A percentile compares a stretch with the other conserved stretches of the same genome.
These are phyloP conservation scores for Tridacna crocea DNA, from an alignment of 2,888 invertebrate species.

Conservation along the genomic window DNA sequence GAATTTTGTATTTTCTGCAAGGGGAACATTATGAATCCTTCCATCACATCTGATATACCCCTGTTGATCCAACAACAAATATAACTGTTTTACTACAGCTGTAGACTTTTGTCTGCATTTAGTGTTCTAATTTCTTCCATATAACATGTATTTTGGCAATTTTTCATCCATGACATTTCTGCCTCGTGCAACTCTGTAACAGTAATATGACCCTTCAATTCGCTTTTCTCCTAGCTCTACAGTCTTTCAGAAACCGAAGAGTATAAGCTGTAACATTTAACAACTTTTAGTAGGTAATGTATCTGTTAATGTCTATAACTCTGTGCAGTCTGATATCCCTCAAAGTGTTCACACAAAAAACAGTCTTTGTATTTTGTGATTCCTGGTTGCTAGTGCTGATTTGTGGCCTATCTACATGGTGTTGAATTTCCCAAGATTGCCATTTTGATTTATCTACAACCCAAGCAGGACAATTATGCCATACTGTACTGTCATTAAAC, in stretches of 20 bases:
- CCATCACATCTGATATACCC: slow-evolving; percentile 8
- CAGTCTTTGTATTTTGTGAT: neutral
- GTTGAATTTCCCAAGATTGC: too few species aligned
- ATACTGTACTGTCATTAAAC: slow-evolving; percentile 18
- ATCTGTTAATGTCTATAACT: too few species aligned
- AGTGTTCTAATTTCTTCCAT: too few species aligned
- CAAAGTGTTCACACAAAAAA: neutral
- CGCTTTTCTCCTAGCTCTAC: neutral
- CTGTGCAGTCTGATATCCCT: too few species aligned
- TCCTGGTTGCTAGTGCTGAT: neutral
- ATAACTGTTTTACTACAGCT: slow-evolving; percentile 16
- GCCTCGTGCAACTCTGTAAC: slow-evolving; percentile 1
- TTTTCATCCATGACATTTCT: too few species aligned
- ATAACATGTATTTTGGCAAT: too few species aligned
- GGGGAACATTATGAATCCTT: slow-evolving; percentile 27
- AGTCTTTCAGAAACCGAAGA: slow-evolving; percentile 17
- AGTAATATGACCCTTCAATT: neutral
- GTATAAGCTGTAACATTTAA: slow-evolving; percentile 24
- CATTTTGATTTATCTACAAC: too few species aligned
- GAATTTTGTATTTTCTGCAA: slow-evolving; percentile 26
- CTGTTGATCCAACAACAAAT: slow-evolving; percentile 5
- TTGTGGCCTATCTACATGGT: too few species aligned
- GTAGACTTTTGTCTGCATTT: too few species aligned
- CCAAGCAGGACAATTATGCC: too few species aligned
- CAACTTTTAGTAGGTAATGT: too few species aligned